These are phyloP conservation scores for Linyphia triangularis DNA, from an alignment of 2,888 invertebrate genomes.

Conservation along the genomic window DNA sequence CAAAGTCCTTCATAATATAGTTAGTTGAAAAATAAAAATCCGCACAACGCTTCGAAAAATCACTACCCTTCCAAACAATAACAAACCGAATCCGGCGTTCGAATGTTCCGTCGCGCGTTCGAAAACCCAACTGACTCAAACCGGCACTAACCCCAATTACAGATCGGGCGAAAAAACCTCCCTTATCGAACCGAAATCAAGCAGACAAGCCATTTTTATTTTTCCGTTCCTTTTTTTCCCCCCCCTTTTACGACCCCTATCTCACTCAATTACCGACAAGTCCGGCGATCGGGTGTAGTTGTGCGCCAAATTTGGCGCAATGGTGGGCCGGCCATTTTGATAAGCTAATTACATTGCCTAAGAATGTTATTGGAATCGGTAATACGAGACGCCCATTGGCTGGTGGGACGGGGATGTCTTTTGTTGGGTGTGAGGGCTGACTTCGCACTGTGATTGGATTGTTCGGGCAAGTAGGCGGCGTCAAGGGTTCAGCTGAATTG, in stretches of 20 bases:
- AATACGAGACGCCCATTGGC: conserved; percentile 69
- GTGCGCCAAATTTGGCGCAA: conserved; percentile 73
- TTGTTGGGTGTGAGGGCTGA: conserved; percentile 3
- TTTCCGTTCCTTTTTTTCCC: neutral
- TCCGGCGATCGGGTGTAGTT: conserved; percentile 50
- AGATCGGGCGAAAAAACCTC: conserved; percentile 28
- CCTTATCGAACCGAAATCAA: conserved; percentile 27
- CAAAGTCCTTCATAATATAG: neutral
- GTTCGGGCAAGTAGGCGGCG: conserved; percentile 13
- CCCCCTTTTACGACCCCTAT: conserved; percentile 52
- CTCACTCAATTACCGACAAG: conserved; percentile 63
- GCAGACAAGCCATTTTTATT: conserved; percentile 24
- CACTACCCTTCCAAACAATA: neutral
- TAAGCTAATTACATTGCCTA: conserved; percentile 75
- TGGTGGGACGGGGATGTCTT: conserved; percentile 23
- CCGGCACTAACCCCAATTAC: conserved; percentile 64
- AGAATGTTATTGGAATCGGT: conserved; percentile 74
- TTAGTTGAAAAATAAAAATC: neutral
- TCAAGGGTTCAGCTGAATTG: conserved; percentile 16
- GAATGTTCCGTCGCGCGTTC: conserved; percentile 14
- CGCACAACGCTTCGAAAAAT: neutral
- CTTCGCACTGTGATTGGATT: conserved; percentile 17
- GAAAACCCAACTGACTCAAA: neutral
- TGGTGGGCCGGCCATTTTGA: conserved; percentile 74
- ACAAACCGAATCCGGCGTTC: neutral